Base-by-base conservation (phyloP, 2,797 vertebrate species). In the Ptychadena robeensis region DNA sequence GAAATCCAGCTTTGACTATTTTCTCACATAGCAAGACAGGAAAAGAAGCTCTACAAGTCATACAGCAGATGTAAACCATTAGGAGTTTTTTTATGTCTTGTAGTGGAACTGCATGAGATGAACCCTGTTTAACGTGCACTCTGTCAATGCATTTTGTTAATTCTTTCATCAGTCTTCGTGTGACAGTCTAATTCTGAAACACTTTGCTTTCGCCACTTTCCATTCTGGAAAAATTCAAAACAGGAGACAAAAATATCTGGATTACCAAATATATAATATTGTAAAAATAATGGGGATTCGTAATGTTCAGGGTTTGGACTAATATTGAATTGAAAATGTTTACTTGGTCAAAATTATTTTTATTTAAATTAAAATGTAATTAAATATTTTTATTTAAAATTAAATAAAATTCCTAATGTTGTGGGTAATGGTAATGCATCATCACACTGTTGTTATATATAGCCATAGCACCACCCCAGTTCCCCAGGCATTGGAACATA, bases 21-120 rank as follows among this genome's bases (percentile, higher is more conserved):
- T 88, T 89, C 88, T 89, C 87, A 81, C 86, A 86, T 82, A 70
- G 83, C 87, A 72, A 63, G 86, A 76, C 77, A 82, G 81, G 69
- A 69, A 69, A 85, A 88, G 68, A 73, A 89, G 87, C 80, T 12
- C 69, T 0, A 0, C 27, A 86, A 86, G 69, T 88, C 89, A 86
- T 84, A 86, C 86, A 87, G 57, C 88, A 89, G 87, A 91, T 88
- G 88, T 70, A 87, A 82, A 78, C 85, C 79, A 80, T 80, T 87
- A 86, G 83, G 85, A 84, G 76, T 88, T 67, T 79, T 90, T 87
- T 88, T 77, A 90, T 87, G 87, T 87, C 79, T 64, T 18, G 86
- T 85, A 82, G 79, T 87, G 71, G 87, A 85, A 82, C 80, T 5
- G 22, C 83, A 80, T 85, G 86, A 81, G 73, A 6, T n/a, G 72